Evolutionary conservation across 2,797 vertebrate species (phyloP), one percentile per base, ranked within the genome.

Genomic region (Tauraco hartlaubi): DNA sequence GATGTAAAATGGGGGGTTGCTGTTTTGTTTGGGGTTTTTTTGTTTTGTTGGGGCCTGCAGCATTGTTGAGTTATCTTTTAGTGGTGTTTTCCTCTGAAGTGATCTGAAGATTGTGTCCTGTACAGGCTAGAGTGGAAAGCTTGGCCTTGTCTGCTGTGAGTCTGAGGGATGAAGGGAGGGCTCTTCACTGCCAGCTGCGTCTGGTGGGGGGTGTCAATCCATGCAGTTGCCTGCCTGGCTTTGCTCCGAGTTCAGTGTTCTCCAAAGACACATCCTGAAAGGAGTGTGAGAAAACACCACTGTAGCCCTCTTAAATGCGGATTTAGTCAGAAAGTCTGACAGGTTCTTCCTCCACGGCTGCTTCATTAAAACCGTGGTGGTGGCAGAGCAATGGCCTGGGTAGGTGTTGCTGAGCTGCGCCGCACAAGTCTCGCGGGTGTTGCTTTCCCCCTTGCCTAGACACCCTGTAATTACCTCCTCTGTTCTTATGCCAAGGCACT

Each of bases 401-500:
- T 49, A 33, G 16, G 23, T 11, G 26, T 33, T 55, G 66, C 52
- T n/a, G 62, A 39, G 39, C 73, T 41, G 52, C 66, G 46, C 33
- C 58, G 17, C 18, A 1, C 15, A 2, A 29, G 12, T 58, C 17
- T 55, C 66, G 39, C n/a, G 64, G 35, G 15, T 87, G 89, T 79
- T 62, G 54, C 66, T 21, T 88, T 85, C 31, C n/a, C n/a, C 51
- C 67, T 74, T 80, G 25, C 54, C 51, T 39, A 4, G 29, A 66
- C 6, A 51, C 59, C 25, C 49, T 63, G 18, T 95, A 80, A 95
- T 85, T 12, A 33, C 48, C 35, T 84, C 13, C 59, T 94, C 63
- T 95, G 61, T 69, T 92, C 44, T 97, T 69, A 54, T 69, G 96
- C 90, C 74, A 20, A 99, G 99, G 99, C 99, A 74, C 98, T 99